Base-by-base conservation (phyloP, 2,888 invertebrate species). In the Drosophila dives region DNA sequence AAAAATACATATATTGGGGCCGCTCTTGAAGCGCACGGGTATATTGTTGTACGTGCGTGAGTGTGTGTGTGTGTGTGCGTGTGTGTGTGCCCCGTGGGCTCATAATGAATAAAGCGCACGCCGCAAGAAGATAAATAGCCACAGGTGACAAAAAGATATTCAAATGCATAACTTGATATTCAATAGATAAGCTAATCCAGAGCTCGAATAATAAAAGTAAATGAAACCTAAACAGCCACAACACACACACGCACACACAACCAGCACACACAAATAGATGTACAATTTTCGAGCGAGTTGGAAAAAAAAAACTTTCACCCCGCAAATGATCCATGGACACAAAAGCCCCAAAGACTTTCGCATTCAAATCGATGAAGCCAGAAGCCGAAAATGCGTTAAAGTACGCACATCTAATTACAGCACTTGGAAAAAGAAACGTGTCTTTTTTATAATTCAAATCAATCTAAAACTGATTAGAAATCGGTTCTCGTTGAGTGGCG, bases 141-240 rank as follows among this genome's bases (percentile, higher is more conserved):
- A 64, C 90, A 80, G 90, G 90, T 85, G 85, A 85, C 85, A 85
- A 85, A 85, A 81, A 40, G 70, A 75, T 80, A 86, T 88, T 86
- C 80, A 87, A 88, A 90, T 83, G 85, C 83, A 88, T 80, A 86
- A 86, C 89, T 85, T 85, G 90, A 90, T 85, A 90, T 90, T 85
- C 85, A 86, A 90, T 90, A 85, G 85, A 89, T 85, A 85, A 89
- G 74, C 84, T 70, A 66, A 72, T 76, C 80, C 72, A 72, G 72
- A 77, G 88, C 72, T 70, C 58, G 65, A 67, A 77, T 83, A 83
- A 77, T 82, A 67, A 67, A 79, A 72, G 81, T 83, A 83, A 89
- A 83, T 89, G 77, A 88, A 85, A 82, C 64, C 80, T 70, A 87
- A 71, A 79, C 68, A 75, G 58, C 49, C 60, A 66, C 62, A 53